Evolutionary conservation across 2,113 vertebrate species (phyloP).

Genomic region (Salvelinus sp.): DNA sequence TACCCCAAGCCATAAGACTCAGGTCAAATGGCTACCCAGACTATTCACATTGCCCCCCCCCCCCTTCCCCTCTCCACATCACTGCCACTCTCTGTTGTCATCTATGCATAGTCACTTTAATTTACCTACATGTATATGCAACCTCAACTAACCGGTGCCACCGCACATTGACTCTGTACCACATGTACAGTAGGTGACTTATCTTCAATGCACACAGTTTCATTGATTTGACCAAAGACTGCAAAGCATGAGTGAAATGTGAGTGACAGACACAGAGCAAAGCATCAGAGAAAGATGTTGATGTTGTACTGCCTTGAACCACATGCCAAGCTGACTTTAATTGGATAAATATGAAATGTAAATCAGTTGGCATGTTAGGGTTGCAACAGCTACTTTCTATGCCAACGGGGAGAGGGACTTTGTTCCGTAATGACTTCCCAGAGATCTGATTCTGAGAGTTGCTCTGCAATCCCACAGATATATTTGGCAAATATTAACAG

Average conservation of each 20-base stretch:
- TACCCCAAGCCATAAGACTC: too few relatives aligned
- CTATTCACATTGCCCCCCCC: too few relatives aligned
- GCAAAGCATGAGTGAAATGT: not conserved
- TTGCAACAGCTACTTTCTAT: slow-evolving; percentile 10
- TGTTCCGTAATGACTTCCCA: slow-evolving; percentile 38
- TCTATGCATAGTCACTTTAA: too few relatives aligned
- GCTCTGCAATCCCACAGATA: slow-evolving; percentile 55
- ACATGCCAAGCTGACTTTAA: not conserved
- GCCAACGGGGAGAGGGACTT: slow-evolving; percentile 35
- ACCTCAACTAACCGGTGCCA: too few relatives aligned
- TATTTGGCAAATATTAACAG: slow-evolving; percentile 63
- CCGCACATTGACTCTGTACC: too few relatives aligned
- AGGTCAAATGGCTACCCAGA: too few relatives aligned
- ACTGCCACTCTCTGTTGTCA: too few relatives aligned
- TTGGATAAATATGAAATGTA: slow-evolving; percentile 19
- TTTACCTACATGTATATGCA: too few relatives aligned
- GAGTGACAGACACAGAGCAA: not conserved
- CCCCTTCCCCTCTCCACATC: too few relatives aligned
- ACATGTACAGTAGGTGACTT: not conserved
- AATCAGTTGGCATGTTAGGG: slow-evolving; percentile 12
- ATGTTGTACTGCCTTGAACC: not conserved
- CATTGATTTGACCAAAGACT: not conserved
- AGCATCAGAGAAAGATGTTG: not conserved
- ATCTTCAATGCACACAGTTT: not conserved
- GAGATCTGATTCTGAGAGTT: slow-evolving; percentile 52